A percentile compares a stretch with the other conserved stretches of the same genome.
phyloP scores from a whole-genome alignment of 2,888 invertebrate species.

The Phyllotreta striolata region DNA sequence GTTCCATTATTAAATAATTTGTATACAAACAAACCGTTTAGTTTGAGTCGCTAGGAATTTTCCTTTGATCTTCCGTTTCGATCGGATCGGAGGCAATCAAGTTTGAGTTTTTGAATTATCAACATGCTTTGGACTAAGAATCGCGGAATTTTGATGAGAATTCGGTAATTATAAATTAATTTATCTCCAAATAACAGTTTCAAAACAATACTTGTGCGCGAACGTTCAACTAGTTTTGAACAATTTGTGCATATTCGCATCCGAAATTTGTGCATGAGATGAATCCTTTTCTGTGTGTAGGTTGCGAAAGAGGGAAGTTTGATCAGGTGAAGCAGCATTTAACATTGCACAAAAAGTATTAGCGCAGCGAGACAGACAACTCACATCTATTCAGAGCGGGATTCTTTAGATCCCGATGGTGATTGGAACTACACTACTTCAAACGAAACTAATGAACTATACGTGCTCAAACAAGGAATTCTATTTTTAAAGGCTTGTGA shows the following conservation, averaged over 20 bases:
- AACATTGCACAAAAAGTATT: constrained; percentile 16
- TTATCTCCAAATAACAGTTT: too few species aligned
- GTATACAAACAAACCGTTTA: constrained; percentile 11
- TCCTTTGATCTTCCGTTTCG: constrained; percentile 7
- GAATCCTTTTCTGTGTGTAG: not conserved
- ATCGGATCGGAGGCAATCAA: not conserved
- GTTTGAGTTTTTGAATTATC: constrained; percentile 13
- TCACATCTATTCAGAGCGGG: constrained; percentile 40
- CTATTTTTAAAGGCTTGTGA: constrained; percentile 36
- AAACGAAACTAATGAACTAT: constrained; percentile 53
- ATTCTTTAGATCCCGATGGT: constrained; percentile 40
- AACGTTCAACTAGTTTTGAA: too few species aligned
- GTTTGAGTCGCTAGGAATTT: constrained; percentile 10
- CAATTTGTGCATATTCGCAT: constrained; percentile 21
- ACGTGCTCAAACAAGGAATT: constrained; percentile 49
- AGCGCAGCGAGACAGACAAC: constrained; percentile 27
- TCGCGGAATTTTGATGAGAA: too few species aligned
- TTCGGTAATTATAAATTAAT: too few species aligned
- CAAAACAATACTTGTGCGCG: too few species aligned
- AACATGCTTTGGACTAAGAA: too few species aligned
- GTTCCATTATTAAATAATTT: constrained; percentile 15
- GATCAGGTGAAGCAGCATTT: constrained; percentile 24
- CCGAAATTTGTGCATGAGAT: constrained; percentile 1
- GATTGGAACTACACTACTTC: constrained; percentile 50
- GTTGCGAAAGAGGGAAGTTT: not conserved